Evolutionary conservation across 2,797 vertebrate species (phyloP), one percentile per base, ranked within the genome.

Genomic region (Epinephelus awoara): DNA sequence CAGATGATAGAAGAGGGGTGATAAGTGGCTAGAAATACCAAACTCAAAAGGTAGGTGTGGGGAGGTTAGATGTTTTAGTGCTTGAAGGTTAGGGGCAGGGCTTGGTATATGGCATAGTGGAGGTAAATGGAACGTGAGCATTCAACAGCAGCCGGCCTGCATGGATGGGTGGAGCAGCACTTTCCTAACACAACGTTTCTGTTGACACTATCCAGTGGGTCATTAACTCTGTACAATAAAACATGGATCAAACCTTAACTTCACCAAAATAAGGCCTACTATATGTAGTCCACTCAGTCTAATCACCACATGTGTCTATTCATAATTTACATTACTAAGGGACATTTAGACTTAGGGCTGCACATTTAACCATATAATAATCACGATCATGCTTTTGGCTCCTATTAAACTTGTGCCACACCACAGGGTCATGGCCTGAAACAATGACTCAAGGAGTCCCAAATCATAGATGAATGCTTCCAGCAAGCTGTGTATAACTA

Each of bases 101-200:
- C 80, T 76, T 62, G 72, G 61, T 88, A 65, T 63, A 64, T 79
- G 63, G 63, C 46, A 66, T 44, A 23, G 83, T 82, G 84, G 75
- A 86, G 77, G 66, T 88, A 88, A 90, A 90, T 80, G 72, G 85
- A 75, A 58, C 23, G 52, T 75, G 23, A 88, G 75, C 74, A 85
- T 64, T 76, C 21, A 55, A 85, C 64, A 78, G 75, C 82, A 80
- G 76, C 49, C n/a, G 72, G 85, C 83, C 83, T 80, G 72, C 65
- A 72, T 80, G 88, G 92, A 87, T 91, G 92, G 90, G 89, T 94
- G 91, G 91, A 93, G 93, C 89, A 94, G 90, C 91, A 94, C 90
- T 89, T 90, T 72, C 57, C 67, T 47, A 55, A 61, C 47, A 75
- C 55, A 56, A 49, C 8, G 68, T 61, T 44, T 64, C 9, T 47